Base-by-base conservation (phyloP, 2,888 invertebrate genomes). In the Theristus sp. region DNA sequence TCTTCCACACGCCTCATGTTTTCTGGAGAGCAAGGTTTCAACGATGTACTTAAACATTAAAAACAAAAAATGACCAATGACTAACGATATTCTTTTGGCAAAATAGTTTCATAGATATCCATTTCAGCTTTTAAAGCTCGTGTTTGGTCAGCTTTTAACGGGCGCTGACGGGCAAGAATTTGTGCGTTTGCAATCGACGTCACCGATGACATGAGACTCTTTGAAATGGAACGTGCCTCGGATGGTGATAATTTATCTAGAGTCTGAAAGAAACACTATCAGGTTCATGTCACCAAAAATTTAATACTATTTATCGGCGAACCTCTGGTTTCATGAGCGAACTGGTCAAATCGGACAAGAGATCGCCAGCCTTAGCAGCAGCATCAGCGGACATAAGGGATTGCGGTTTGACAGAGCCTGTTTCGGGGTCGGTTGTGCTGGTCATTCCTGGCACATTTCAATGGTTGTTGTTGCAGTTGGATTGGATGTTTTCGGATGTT, bases 1-100 rank as follows among this genome's bases (percentile, higher is more conserved):
- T 60, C 60, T 25, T 60, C 60, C 17, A 52, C 52, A 25, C 52
- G 52, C n/a, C n/a, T n/a, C n/a, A n/a, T n/a, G n/a, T 10, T 25
- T 24, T n/a, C 6, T n/a, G 52, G 25, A 52, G 22, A n/a, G n/a
- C n/a, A n/a, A n/a, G 24, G 29, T 52, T 52, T 20, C n/a, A 10
- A 6, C 47, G 47, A 26, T 59, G 49, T 22, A 27, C 59, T 59
- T n/a, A 24, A 52, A 49, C 46, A 17, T 46, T 46, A 22, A 22
- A 13, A 17, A 22, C 46, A 46, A 46, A 13, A 46, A 46, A 46
- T 22, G 22, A 46, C 13, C 46, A 46, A 46, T 17, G 46, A 46
- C 46, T 13, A 17, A 46, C 46, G 17, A 22, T 13, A 22, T 13
- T 46, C 22, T 22, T 17, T 13, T 17, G 46, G 46, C 13, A 46